Base-by-base conservation (phyloP, 2,888 invertebrate species). In the Venusia cambrica region DNA sequence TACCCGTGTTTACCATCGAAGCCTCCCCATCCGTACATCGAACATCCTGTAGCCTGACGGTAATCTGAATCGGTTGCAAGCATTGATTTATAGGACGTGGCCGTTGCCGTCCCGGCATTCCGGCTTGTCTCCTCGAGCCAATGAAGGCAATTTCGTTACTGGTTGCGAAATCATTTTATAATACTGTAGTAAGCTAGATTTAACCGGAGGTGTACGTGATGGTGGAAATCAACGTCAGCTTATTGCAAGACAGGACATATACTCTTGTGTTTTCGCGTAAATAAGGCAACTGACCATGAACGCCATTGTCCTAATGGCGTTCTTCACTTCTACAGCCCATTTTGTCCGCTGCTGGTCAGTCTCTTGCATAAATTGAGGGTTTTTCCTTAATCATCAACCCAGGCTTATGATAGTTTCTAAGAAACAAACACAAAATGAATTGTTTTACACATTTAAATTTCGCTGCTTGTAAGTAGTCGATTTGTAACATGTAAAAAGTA, bases 41-140 rank as follows among this genome's bases (percentile, higher is more conserved):
- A 35, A 45, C 49, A 53, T 57, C 56, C 54, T 55, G 57, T 61
- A 54, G 55, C 55, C 62, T 56, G 60, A 45, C 62, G 54, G 73
- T 71, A 81, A 83, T 79, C 77, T 75, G 79, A 80, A 80, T 80
- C 79, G 69, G 78, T 78, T 77, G 76, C 75, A 57, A 57, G 59
- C 61, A 64, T 73, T 79, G 83, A 83, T 81, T 83, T 84, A 83
- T 81, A 76, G 62, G 66, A 73, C 67, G 70, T 68, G 69, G 44
- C 11, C 20, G 65, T 66, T 56, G n/a, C n/a, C n/a, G 62, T 54
- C 54, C 55, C 47, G 57, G 45, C 67, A 70, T 75, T 71, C 73
- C 69, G 58, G 62, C 64, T 65, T 67, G 67, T 68, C 73, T 68
- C 64, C 54, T 50, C 51, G 54, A 46, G 48, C 63, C 60, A 73